phyloP scores from a whole-genome alignment of 2,888 invertebrate species.

The Nephrotoma appendiculata region DNA sequence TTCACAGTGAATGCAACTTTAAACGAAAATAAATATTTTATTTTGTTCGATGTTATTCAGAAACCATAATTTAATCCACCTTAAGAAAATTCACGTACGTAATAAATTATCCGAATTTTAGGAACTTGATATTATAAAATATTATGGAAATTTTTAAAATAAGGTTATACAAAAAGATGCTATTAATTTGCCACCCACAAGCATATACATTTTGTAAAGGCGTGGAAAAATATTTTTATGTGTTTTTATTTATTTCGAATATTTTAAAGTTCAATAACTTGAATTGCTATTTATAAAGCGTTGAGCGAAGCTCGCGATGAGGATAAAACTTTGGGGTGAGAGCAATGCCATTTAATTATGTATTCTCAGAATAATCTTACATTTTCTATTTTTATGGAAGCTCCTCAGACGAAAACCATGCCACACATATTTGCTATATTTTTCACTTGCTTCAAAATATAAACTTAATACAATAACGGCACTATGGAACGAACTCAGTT shows the following conservation, averaged over 20 bases:
- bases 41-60: not conserved
- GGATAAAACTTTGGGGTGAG: no score
- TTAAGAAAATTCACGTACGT: not conserved
- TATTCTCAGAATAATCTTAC: no score
- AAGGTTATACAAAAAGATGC: not conserved
- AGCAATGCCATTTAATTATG: no score
- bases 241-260: not conserved
- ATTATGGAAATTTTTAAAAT: no score
- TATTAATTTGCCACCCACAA: not conserved
- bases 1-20: no score
- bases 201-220: not conserved
- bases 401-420: no score
- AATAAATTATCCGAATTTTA: not conserved
- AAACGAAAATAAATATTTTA: not conserved
- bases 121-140: not conserved
- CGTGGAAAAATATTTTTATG: not conserved
- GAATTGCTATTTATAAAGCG: not conserved
- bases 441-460: no score
- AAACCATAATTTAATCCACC: not conserved
- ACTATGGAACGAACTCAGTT: no score
- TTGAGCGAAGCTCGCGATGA: no score
- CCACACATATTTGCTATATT: no score
- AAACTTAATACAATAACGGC: no score
- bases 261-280: not conserved
- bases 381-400: no score